Evolutionary conservation across 2,797 vertebrate genomes (phyloP), one percentile per base, ranked within the genome.

Genomic region (Taeniopygia guttata): DNA sequence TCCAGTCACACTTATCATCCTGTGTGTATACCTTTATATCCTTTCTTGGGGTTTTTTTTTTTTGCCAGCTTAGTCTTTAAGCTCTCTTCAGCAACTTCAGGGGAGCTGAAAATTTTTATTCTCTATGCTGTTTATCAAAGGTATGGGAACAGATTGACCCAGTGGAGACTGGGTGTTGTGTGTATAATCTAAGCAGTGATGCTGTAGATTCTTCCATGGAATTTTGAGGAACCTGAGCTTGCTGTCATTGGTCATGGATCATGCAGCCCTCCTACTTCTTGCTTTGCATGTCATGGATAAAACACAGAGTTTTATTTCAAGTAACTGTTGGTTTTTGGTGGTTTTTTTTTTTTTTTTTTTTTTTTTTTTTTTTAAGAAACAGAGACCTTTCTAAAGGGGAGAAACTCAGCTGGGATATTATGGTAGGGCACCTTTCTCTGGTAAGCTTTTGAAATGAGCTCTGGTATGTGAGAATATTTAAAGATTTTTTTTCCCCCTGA

Each of bases 371-470:
- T 78, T 64, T n/a, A 9, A 72, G 27, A 51, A 58, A 36, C 17
- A 38, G 48, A 49, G 69, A 42, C 18, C 9, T 72, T 87, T 76
- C 68, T 68, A 43, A 55, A 52, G 27, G 18, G 59, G n/a, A 49
- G 29, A 54, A 92, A 13, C 7, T 59, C n/a, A 26, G 0, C 38
- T 34, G 48, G 42, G 27, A 11, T 23, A 1, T 45, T 32, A 58
- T 67, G 38, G 64, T 58, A 58, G 20, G 23, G n/a, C 32, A 76
- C 16, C 25, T 13, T 87, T 32, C 17, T 60, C 48, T 91, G 45
- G 23, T 76, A 43, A 55, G 38, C 75, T 89, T 95, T 58, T 83
- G 81, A 84, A 95, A 55, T 72, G 77, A 8, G 16, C 81, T 84
- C 63, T 55, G 67, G 40, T 60, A 68, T 87, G 86, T 1, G 4